Conservation (phyloP, 2,113 vertebrate genomes). For the Pavo muticus region DNA sequence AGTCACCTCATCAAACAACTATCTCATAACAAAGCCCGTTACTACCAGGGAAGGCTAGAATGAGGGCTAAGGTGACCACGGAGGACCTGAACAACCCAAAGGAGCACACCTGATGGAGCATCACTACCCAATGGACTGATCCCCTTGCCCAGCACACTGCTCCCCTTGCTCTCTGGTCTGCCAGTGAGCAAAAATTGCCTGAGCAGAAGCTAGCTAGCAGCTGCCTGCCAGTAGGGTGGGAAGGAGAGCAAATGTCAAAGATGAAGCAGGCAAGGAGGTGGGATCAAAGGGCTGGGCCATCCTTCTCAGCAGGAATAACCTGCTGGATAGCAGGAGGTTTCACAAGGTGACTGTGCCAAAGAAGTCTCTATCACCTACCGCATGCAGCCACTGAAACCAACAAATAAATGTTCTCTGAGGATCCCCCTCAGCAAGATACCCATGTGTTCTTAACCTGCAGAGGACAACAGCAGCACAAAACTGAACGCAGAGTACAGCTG, state of each 20-base stretch:
- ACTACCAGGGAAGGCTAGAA: not conserved
- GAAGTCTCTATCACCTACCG: not conserved
- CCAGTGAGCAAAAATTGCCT: not conserved
- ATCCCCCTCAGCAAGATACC: not conserved
- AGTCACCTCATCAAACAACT: not conserved
- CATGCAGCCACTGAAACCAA: not conserved
- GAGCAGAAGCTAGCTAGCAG: not conserved
- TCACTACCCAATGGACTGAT: too few species aligned
- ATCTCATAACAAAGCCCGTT: not conserved
- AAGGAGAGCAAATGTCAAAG: not conserved
- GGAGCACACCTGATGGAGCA: not conserved
- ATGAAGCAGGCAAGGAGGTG: not conserved
- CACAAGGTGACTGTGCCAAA: not conserved
- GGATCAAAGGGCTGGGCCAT: not conserved
- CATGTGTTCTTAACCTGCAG: not conserved
- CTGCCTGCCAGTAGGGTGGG: not conserved
- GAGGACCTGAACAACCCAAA: not conserved
- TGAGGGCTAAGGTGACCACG: not conserved
- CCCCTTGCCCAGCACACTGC: not conserved
- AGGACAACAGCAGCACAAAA: not conserved
- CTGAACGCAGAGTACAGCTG: not conserved
- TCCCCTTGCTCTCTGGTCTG: not conserved
- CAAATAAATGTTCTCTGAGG: not conserved
- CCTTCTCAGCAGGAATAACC: not conserved
- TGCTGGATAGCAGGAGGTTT: not conserved